Evolutionary conservation across 2,113 vertebrate species (phyloP), one percentile per base, ranked within the genome.

Genomic region (Ahaetulla prasina): DNA sequence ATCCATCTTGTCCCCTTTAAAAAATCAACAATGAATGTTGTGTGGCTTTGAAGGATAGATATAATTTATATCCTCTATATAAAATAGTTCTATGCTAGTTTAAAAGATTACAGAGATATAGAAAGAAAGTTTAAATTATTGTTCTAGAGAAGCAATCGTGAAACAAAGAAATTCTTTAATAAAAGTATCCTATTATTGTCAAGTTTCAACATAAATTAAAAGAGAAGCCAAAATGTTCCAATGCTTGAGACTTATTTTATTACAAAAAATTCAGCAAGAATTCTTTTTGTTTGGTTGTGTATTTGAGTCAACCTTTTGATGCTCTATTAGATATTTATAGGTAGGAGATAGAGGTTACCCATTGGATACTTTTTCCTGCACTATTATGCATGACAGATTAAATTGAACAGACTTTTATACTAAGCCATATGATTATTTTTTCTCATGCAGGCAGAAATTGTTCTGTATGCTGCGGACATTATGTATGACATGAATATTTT

Each of bases 401-500:
- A 87, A 55, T 85, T 43, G 87, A 90, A 53, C 80, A 54, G 0
- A 3, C 94, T 92, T 63, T 50, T 87, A 22, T 12, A 85, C 1
- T 80, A 50, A 92, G 91, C 49, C 60, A 10, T 10, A 23, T 74
- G 27, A 52, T 53, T 55, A 22, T 2, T 90, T 4, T 91, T 92
- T 87, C 47, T 10, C 85, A 23, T 20, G 18, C 3, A 93, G 25
- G 14, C 84, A 91, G 80, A 45, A 95, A 94, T 90, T 0, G 0
- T 27, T 94, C 87, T 50, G 85, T 92, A 80, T 93, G n/a, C 43
- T 85, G 14, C 0, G 47, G 94, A 45, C 20, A 3, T 57, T 85
- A 85, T 50, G 18, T 14, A 91, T 89, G 91, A 85, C 92, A 93
- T 2, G 27, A 91, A 27, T 10, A 89, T 90, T 95, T 88, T 94